A percentile compares a stretch with the other conserved stretches of the same genome.
phyloP scores from a whole-genome alignment of 2,113 vertebrate species.

The Leucoraja erinaceus region DNA sequence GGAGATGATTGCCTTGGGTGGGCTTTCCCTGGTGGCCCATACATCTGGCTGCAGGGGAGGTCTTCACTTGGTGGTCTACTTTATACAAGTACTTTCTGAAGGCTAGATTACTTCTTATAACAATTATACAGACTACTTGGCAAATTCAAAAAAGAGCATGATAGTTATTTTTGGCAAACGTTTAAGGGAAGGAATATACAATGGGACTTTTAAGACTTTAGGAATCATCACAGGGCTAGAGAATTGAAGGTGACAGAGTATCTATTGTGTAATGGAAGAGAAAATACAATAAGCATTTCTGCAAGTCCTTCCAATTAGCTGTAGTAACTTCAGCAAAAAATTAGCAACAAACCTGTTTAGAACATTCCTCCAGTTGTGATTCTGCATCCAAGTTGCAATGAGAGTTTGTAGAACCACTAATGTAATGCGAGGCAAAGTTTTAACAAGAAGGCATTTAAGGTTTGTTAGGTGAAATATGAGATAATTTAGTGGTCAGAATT shows the following conservation, averaged over 20 bases:
- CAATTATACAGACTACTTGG: constrained; percentile 23
- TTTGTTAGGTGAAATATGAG: neutral
- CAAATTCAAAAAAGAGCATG: constrained; percentile 12
- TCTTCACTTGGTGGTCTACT: neutral
- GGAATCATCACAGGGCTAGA: neutral
- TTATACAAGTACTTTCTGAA: constrained; percentile 1
- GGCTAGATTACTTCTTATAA: constrained; percentile 5
- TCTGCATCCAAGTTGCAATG: neutral
- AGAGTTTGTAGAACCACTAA: neutral
- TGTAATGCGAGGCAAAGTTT: neutral
- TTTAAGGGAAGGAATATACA: constrained; percentile 20
- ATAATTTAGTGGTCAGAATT: neutral
- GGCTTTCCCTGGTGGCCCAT: neutral
- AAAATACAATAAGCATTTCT: neutral
- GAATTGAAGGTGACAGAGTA: neutral
- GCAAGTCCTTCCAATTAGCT: neutral
- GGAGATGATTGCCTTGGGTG: neutral
- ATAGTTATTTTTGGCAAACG: constrained; percentile 6
- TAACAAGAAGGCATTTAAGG: neutral
- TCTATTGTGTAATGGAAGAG: neutral
- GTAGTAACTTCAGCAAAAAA: neutral
- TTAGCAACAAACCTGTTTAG: neutral
- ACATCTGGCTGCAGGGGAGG: constrained; percentile 24
- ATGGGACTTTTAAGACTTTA: constrained; percentile 2
- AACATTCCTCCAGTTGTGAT: neutral